Evolutionary conservation across 2,113 vertebrate species (phyloP), one percentile per base, ranked within the genome.

Genomic region (Mohoua ochrocephala): DNA sequence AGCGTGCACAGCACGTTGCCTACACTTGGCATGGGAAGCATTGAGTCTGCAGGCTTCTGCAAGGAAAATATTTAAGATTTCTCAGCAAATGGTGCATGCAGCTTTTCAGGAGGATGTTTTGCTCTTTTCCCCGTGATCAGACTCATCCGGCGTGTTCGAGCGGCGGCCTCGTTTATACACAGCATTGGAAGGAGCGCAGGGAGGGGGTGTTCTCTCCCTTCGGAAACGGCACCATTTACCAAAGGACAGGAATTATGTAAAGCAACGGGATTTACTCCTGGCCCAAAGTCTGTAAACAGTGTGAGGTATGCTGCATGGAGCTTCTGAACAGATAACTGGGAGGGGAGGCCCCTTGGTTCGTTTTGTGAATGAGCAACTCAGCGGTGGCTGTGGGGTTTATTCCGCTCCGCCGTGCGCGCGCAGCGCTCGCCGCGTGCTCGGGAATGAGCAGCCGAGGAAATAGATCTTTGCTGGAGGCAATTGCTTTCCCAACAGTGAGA

Each of bases 401-500:
- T 93, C 93, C 9, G 9, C 78, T 84, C 75, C 88, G 12, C 68
- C 17, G 89, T 91, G 96, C 7, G 88, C 71, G 2, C 69, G 47
- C 93, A 84, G 93, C 84, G 8, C 92, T 94, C 74, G 77, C 94
- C 33, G 44, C 6, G 3, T 11, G 56, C 78, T 90, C 57, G 49
- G 49, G 57, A 96, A 90, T 39, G 92, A 93, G 96, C 91, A 87
- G 52, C 90, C 6, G 3, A 82, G 94, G 94, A 96, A 94, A 97
- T 87, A 80, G 96, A 95, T 96, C 94, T 95, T 93, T 90, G 95
- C 97, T 96, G 96, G 92, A 95, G 95, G 97, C 97, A 83, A 89
- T 95, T 95, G 84, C 95, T 95, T 95, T 95, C 92, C 94, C 95
- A 80, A 44, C 85, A 91, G 92, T 41, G 89, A 97, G 83, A 83